Percentiles rank a stretch among this genome's conserved stretches.
Conservation (phyloP, 2,888 invertebrate species). For the Listrodromus nycthemerus region DNA sequence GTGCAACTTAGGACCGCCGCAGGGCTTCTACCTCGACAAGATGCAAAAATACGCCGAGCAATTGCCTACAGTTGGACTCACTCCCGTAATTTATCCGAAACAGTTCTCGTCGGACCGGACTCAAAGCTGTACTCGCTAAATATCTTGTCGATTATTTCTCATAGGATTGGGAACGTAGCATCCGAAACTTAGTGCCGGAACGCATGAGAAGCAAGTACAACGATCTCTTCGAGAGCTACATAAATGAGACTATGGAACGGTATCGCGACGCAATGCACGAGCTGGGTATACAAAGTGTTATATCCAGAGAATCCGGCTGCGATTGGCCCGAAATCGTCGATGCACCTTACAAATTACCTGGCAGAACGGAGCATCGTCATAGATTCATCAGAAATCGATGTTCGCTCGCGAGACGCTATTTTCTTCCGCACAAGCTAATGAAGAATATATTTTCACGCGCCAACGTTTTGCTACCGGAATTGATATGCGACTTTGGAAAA, state of each 20-base stretch:
- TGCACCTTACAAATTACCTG: slow-evolving; percentile 87
- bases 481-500: slow-evolving; percentile 86
- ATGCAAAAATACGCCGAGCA: slow-evolving; percentile 75
- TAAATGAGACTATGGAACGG: slow-evolving; percentile 84
- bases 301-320: slow-evolving; percentile 87
- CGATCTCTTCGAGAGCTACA: slow-evolving; percentile 85
- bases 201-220: slow-evolving; percentile 87
- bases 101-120: background rate
- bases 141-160: slow-evolving; percentile 33
- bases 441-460: slow-evolving; percentile 87
- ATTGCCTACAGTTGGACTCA: slow-evolving; percentile 73
- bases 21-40: slow-evolving; percentile 69
- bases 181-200: slow-evolving; percentile 86
- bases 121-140: background rate
- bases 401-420: slow-evolving; percentile 86
- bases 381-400: slow-evolving; percentile 87
- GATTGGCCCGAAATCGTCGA: slow-evolving; percentile 85
- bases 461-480: slow-evolving; percentile 85
- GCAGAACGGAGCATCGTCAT: slow-evolving; percentile 87
- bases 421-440: slow-evolving; percentile 88
- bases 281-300: slow-evolving; percentile 88
- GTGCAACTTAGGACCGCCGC: slow-evolving; percentile 67
- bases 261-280: slow-evolving; percentile 83
- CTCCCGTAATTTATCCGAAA: slow-evolving; percentile 70
- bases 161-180: slow-evolving; percentile 86